Evolutionary conservation across 1,140 invertebrate species (phyloP).

Genomic region (Bemisia tabaci): DNA sequence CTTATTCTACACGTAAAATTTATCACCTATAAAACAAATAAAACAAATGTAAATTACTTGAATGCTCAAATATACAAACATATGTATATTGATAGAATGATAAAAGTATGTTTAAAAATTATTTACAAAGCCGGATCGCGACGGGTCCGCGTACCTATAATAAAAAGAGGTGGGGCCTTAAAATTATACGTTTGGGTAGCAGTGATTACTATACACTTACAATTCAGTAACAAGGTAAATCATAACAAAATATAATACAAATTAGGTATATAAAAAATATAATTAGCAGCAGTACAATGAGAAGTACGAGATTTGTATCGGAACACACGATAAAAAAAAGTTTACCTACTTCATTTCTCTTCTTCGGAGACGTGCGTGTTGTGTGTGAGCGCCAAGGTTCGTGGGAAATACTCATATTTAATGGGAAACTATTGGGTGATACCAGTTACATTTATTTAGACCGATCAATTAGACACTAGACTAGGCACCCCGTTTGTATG

Average conservation of each 20-base stretch:
- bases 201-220: background rate
- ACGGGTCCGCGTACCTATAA: background rate
- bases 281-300: background rate
- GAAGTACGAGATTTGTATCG: background rate
- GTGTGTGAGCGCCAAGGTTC: too few relatives aligned
- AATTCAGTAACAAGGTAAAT: background rate
- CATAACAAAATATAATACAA: background rate
- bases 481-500: too few relatives aligned
- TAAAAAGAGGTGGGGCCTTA: background rate
- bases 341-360: too few relatives aligned
- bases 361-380: too few relatives aligned
- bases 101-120: background rate
- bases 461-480: too few relatives aligned
- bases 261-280: slow-evolving; percentile 1
- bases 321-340: background rate
- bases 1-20: background rate
- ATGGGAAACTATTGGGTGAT: too few relatives aligned
- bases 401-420: too few relatives aligned
- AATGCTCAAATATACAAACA: background rate
- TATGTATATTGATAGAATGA: background rate
- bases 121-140: background rate
- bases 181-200: background rate
- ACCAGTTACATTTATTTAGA: too few relatives aligned
- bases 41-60: background rate
- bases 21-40: background rate